phyloP scores from a whole-genome alignment of 2,797 vertebrate genomes.

The Melanotaenia trifasciata region DNA sequence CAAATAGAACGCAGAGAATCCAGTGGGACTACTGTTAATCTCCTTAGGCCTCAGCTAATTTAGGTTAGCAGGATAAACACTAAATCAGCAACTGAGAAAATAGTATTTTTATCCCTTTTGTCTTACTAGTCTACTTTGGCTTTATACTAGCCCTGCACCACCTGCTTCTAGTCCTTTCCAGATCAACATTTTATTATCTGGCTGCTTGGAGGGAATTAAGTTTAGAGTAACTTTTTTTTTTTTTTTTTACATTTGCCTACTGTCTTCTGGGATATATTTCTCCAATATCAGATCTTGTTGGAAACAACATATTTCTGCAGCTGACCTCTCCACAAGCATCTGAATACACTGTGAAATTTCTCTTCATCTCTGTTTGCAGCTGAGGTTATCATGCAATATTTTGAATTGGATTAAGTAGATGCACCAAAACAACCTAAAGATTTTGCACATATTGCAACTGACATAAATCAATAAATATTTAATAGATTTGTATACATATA shows the following conservation, averaged over 20 bases:
- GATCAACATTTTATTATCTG: neutral
- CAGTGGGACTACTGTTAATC: conserved; percentile 70
- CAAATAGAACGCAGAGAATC: conserved; percentile 63
- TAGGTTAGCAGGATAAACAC: conserved; percentile 68
- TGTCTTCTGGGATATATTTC: neutral
- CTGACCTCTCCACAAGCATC: neutral
- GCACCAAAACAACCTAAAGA: too few species aligned
- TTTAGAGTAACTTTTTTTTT: neutral
- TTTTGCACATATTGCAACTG: too few species aligned
- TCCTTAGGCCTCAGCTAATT: conserved; percentile 76
- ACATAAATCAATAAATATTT: too few species aligned
- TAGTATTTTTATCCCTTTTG: conserved; percentile 62
- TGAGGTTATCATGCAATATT: neutral
- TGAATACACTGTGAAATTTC: too few species aligned
- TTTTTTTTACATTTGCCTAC: neutral
- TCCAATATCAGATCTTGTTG: neutral
- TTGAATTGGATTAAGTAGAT: neutral
- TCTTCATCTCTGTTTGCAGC: neutral
- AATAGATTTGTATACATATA: too few species aligned
- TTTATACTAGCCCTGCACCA: conserved; percentile 1
- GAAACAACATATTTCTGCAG: neutral
- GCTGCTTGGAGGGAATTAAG: neutral
- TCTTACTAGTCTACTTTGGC: conserved; percentile 28
- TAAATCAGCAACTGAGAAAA: conserved; percentile 64
- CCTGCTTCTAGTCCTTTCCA: conserved; percentile 3